Base-by-base conservation (phyloP, 2,888 invertebrate genomes). In the Caenorhabditis macrosperma region DNA sequence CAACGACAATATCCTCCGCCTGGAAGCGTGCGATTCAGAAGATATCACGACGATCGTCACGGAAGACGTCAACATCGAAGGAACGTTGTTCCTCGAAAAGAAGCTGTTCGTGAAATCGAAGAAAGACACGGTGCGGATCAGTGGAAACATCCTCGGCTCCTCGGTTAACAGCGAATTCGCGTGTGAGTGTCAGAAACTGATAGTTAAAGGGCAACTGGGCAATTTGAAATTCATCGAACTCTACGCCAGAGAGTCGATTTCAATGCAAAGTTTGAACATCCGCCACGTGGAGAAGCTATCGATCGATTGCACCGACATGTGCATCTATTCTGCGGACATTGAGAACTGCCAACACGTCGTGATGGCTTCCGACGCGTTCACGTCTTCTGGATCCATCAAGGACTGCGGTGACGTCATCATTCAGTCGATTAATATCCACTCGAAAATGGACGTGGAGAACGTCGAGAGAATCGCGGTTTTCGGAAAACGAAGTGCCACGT, bases 161-260 rank as follows among this genome's bases (percentile, higher is more conserved):
- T 77, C 82, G 0, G 59, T 72, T 5, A 59, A 33, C 7, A 82
- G 82, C 67, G 85, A 85, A 52, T 30, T 85, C 33, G 78, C 77
- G 0, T 69, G 84, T 44, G 85, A 85, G 54, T 64, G 78, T 1
- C 68, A 55, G 7, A 68, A 76, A 28, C 46, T 84, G 52, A 38
- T 66, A 0, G 67, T 84, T 5, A 71, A 74, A 28, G 84, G 83
- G 20, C 82, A 81, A 30, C 26, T 85, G 5, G 81, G 84, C 10
- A 84, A 81, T 55, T 72, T 85, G 35, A 82, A 83, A 38, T 85
- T 83, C 55, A 61, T 82, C n/a, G 85, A 83, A 22, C 48, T 85
- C 1, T 83, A 78, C 44, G 85, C 79, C 17, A 48, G 80, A 17
- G 85, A 85, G 9, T 74, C 78, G 20, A 76, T 82, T 15, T 64